These are phyloP conservation scores for Steatornis caripensis DNA, from an alignment of 2,113 vertebrate genomes.

Conservation along the genomic window DNA sequence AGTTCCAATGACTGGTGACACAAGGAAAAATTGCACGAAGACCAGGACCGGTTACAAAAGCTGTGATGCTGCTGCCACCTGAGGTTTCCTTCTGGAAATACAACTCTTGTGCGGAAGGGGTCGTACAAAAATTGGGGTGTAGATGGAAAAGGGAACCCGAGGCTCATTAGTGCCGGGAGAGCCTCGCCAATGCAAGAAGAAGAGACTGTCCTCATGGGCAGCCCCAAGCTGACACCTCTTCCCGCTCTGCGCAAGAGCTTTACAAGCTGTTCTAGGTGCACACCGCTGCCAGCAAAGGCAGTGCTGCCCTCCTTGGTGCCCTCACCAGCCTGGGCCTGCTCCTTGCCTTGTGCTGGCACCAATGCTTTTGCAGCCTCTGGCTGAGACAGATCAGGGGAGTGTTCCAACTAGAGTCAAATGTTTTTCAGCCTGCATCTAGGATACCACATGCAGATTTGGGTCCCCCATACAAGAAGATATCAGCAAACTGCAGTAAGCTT, in stretches of 20 bases:
- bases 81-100: constrained; percentile 44
- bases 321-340: background rate
- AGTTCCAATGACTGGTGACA: background rate
- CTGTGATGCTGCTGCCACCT: constrained; percentile 51
- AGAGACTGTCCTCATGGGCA: background rate
- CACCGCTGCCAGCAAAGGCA: background rate
- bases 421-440: background rate
- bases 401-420: background rate
- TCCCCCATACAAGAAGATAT: background rate
- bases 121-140: background rate
- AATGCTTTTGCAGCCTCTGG: background rate
- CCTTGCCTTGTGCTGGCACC: background rate
- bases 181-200: background rate
- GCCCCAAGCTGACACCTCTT: background rate
- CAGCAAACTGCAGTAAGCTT: background rate
- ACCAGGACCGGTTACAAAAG: background rate
- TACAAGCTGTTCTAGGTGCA: background rate
- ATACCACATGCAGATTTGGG: accelerated
- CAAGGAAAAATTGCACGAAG: background rate
- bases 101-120: background rate
- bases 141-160: background rate
- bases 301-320: background rate
- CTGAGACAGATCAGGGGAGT: background rate
- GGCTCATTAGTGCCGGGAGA: background rate
- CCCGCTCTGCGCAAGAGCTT: background rate